Evolutionary conservation across 2,113 vertebrate species (phyloP).

Genomic region (Gobio gobio): DNA sequence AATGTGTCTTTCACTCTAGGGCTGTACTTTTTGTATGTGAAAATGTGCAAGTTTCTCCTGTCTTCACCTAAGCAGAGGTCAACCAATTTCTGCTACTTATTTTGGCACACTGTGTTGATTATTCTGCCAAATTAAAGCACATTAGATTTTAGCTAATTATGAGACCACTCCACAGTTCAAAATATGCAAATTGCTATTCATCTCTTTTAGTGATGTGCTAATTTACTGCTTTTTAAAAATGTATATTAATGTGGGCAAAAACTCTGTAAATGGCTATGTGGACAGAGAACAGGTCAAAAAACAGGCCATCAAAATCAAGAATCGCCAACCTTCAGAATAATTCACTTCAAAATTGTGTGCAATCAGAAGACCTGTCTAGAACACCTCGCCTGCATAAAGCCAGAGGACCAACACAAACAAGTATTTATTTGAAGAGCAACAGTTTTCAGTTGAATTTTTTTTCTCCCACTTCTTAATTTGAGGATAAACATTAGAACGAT

Average conservation of each 20-base stretch:
- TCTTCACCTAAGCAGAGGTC: constrained; percentile 65
- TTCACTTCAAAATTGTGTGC: constrained; percentile 38
- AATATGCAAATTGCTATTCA: constrained; percentile 67
- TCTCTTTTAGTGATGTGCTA: constrained; percentile 72
- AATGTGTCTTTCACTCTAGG: constrained; percentile 35
- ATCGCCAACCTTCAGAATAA: constrained; percentile 42
- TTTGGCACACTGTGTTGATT: constrained; percentile 71
- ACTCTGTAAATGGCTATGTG: constrained; percentile 69
- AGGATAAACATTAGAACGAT: neutral
- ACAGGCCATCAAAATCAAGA: constrained; percentile 42
- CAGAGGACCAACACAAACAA: constrained; percentile 15
- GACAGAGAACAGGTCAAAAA: constrained; percentile 64
- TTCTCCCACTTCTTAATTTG: neutral
- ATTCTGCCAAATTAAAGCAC: constrained; percentile 70
- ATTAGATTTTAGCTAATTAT: constrained; percentile 58
- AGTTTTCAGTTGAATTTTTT: neutral
- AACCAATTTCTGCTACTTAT: constrained; percentile 63
- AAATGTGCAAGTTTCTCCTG: constrained; percentile 53
- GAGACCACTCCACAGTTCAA: constrained; percentile 64
- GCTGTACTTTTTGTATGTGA: constrained; percentile 46
- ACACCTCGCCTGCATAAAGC: constrained; percentile 24
- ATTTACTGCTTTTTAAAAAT: constrained; percentile 66
- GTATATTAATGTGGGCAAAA: constrained; percentile 73
- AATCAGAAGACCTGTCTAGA: constrained; percentile 36
- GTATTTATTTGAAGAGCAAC: constrained; percentile 42